A percentile compares a stretch with the other conserved stretches of the same genome.
Conservation (phyloP, 2,797 vertebrate species). For the Pitangus sulphuratus region DNA sequence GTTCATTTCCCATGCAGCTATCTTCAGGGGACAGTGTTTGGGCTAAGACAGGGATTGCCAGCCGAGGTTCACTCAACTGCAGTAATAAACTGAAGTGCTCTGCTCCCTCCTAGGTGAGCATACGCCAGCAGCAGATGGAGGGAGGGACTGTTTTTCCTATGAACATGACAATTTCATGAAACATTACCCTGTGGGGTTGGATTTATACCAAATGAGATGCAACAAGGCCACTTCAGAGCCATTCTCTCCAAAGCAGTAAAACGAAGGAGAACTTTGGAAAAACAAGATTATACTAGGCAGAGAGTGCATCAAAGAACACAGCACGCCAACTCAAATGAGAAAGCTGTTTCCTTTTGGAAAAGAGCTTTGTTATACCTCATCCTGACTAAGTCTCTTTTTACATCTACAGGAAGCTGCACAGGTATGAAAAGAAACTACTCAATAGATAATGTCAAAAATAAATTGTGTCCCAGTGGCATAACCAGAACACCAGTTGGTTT, state of each 20-base stretch:
- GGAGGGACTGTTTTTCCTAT: slow-evolving; percentile 22
- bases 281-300: neutral
- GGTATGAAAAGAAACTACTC: neutral
- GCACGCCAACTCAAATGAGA: neutral
- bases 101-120: neutral
- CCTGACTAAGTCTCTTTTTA: neutral
- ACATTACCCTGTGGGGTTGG: neutral
- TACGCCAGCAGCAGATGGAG: slow-evolving; percentile 15
- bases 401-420: neutral
- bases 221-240: neutral
- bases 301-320: neutral
- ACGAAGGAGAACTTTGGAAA: neutral
- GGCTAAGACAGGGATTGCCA: neutral
- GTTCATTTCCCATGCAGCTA: neutral
- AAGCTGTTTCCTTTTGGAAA: neutral
- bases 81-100: neutral
- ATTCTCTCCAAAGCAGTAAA: neutral
- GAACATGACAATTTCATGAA: slow-evolving; percentile 40
- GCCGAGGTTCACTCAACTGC: neutral
- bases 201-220: slow-evolving; percentile 25
- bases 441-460: neutral
- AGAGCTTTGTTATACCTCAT: neutral
- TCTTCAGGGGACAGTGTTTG: neutral
- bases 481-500: neutral
- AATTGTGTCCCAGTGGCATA: neutral